A percentile compares a stretch with the other conserved stretches of the same genome.
Evolutionary conservation across 2,113 vertebrate species (phyloP).

Genomic region (Rhinoderma darwinii): DNA sequence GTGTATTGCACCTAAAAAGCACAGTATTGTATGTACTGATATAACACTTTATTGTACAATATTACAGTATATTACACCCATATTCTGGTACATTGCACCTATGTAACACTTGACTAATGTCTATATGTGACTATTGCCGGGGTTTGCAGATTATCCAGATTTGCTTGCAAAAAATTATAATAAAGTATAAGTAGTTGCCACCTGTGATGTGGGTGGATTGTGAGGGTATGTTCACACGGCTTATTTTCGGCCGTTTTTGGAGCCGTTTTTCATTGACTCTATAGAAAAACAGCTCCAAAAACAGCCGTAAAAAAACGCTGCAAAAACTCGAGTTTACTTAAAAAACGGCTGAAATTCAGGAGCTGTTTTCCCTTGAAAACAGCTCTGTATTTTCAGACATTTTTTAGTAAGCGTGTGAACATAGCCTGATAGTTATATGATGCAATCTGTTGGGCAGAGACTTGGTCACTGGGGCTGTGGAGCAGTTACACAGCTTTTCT

Average conservation of each 20-base stretch:
- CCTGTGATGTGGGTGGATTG: neutral
- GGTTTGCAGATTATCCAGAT: neutral
- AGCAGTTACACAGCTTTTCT: neutral
- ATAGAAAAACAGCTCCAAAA: no score
- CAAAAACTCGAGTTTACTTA: no score
- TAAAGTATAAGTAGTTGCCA: neutral
- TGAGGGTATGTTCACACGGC: no score
- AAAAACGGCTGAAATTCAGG: no score
- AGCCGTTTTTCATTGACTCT: no score
- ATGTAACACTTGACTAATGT: neutral
- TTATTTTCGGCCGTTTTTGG: no score
- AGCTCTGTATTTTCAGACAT: no score
- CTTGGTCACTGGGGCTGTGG: neutral
- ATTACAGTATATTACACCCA: neutral
- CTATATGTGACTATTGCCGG: neutral
- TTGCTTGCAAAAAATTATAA: neutral
- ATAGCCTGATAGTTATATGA: neutral
- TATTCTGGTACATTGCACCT: neutral
- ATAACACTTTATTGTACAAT: neutral
- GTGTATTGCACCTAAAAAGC: neutral
- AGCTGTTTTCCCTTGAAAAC: no score
- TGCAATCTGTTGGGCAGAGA: constrained; percentile 3
- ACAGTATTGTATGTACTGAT: neutral
- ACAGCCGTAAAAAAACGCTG: no score
- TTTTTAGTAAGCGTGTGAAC: no score